Conservation (phyloP, 2,888 invertebrate genomes). For the Tenthredo mesomela region DNA sequence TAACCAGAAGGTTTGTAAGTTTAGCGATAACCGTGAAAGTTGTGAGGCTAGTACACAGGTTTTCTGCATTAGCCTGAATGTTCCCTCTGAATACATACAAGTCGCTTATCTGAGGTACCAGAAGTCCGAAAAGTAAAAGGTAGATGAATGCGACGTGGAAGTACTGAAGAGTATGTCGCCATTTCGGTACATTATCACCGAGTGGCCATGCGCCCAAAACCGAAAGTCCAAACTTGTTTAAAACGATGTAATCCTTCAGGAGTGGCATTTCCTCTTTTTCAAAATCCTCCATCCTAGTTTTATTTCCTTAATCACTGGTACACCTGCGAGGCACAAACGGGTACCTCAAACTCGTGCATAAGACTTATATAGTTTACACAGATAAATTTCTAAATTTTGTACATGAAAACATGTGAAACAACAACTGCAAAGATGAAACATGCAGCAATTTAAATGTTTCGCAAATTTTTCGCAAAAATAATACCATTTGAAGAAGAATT, state of each 20-base stretch:
- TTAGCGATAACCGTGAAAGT: conserved; percentile 44
- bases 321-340: background rate
- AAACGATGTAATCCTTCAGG: conserved; percentile 10
- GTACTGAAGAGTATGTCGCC: conserved; percentile 25
- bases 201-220: conserved; percentile 45
- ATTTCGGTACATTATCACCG: background rate
- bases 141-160: conserved; percentile 18
- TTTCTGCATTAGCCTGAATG: conserved; percentile 46
- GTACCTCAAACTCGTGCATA: background rate
- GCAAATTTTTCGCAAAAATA: background rate
- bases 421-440: too few species aligned
- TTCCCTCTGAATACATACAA: conserved; percentile 44
- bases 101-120: conserved; percentile 35
- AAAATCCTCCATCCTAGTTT: background rate
- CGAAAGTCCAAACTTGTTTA: conserved; percentile 39
- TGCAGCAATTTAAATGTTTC: background rate
- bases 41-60: conserved; percentile 47
- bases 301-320: background rate
- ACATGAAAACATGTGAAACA: background rate
- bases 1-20: conserved; percentile 30
- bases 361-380: background rate
- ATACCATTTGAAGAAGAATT: background rate
- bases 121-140: conserved; percentile 17
- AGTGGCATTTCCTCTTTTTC: conserved; percentile 7
- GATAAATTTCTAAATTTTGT: background rate